These are phyloP conservation scores for Lepeophtheirus nordmannii DNA, from an alignment of 2,888 invertebrate genomes.

Conservation along the genomic window DNA sequence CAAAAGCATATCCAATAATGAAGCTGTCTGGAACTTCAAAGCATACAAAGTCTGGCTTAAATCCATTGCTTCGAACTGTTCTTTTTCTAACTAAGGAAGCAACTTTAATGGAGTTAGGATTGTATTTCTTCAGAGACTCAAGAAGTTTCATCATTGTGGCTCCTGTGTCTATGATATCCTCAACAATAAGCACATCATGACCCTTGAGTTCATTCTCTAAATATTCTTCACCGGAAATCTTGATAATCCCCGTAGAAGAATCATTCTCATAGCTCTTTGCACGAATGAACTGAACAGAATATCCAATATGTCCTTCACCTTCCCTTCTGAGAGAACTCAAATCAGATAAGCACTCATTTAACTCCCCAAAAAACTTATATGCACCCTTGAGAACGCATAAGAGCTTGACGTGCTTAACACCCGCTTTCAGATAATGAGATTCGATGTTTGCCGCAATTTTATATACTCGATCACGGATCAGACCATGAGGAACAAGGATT, in stretches of 20 bases:
- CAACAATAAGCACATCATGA: constrained; percentile 39
- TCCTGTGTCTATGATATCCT: constrained; percentile 45
- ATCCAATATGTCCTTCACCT: constrained; percentile 29
- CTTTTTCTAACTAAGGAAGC: constrained; percentile 9
- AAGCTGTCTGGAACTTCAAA: constrained; percentile 44
- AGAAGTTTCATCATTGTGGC: constrained; percentile 40
- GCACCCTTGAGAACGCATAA: constrained; percentile 44
- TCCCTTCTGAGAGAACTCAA: constrained; percentile 32
- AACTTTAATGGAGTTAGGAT: constrained; percentile 35
- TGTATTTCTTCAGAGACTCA: constrained; percentile 32
- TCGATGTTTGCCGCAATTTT: constrained; percentile 9
- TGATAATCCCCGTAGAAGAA: constrained; percentile 37
- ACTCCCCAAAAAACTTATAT: constrained; percentile 42
- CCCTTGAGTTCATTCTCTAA: constrained; percentile 34
- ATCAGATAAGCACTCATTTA: constrained; percentile 37
- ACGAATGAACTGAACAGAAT: constrained; percentile 40
- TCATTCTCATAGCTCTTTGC: constrained; percentile 38
- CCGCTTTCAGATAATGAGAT: background rate
- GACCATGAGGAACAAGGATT: constrained; percentile 40
- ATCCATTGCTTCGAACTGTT: constrained; percentile 5
- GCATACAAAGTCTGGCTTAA: constrained; percentile 25
- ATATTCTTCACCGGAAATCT: constrained; percentile 40
- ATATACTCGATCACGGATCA: constrained; percentile 35
- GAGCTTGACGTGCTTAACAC: background rate
- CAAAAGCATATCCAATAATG: constrained; percentile 44